Evolutionary conservation across 2,888 invertebrate species (phyloP), one percentile per base, ranked within the genome.

Genomic region (Harmothoe impar): DNA sequence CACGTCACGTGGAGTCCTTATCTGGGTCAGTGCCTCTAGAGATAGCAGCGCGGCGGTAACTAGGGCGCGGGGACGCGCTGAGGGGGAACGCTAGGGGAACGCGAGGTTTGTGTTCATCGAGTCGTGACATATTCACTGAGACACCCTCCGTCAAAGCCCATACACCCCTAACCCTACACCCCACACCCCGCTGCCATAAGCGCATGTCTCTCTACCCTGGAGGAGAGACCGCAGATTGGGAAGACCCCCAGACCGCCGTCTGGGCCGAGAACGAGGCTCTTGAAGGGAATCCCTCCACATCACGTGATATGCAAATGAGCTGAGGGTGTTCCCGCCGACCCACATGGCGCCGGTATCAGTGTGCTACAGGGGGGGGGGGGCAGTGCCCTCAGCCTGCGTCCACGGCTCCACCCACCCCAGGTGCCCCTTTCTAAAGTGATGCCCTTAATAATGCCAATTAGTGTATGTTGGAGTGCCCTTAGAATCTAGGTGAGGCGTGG

Each of bases 1-100:
- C 0, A 25, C 72, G 31, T 72, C 72, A 72, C 72, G 72, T 72
- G 72, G 72, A 25, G 72, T 17, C 29, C 72, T 72, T 72, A 72
- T 72, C 72, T 72, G 25, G 72, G 72, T 72, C 72, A 72, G 72
- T 29, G 72, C 3, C 72, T 72, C 72, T 72, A 72, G 72, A 72
- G 72, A 72, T 72, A 72, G 72, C 72, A 72, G 72, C 29, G 72
- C 25, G 25, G 17, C 15, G 0, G 72, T 29, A 29, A 62, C 62
- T 72, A 29, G 72, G 15, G 15, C 3, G 62, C 7, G 0, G n/a
- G 62, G 23, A 15, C 7, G n/a, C 62, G 62, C n/a, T 43, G 43
- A 43, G 43, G 43, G 43, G 43, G 43, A 43, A 43, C 43, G 43
- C 43, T 3, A 10, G n/a, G n/a, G n/a, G n/a, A n/a, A n/a, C n/a